Evolutionary conservation across 1,140 invertebrate genomes (phyloP).

Genomic region (Gryllus bimaculatus): DNA sequence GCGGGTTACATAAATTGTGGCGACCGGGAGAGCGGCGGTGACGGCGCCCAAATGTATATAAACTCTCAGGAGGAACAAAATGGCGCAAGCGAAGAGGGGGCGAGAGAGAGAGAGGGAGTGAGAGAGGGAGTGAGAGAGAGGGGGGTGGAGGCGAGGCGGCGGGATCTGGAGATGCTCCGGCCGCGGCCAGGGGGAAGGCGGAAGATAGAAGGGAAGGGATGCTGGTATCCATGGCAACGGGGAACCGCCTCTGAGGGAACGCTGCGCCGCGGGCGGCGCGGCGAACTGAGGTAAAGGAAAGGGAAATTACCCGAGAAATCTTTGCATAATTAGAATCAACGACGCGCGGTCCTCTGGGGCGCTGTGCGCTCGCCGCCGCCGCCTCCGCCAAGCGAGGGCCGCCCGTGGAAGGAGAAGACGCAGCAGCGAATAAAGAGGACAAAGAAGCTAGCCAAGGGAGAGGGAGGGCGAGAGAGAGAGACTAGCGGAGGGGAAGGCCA

Average conservation of each 20-base stretch:
- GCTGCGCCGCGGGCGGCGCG: no score
- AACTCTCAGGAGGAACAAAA: neutral
- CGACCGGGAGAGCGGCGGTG: neutral
- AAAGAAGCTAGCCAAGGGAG: neutral
- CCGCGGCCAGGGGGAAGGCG: neutral
- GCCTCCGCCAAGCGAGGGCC: no score
- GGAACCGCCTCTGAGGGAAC: neutral
- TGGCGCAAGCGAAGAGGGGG: neutral
- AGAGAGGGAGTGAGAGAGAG: neutral
- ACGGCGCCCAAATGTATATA: slow-evolving; percentile 1
- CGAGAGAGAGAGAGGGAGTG: neutral
- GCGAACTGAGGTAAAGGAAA: neutral
- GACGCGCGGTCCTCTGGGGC: neutral
- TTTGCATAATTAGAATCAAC: slow-evolving; percentile 5
- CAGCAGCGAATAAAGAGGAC: neutral
- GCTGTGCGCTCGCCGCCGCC: no score
- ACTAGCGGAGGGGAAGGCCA: neutral
- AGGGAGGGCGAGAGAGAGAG: neutral
- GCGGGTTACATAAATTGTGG: neutral
- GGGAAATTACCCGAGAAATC: neutral
- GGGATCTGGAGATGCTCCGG: neutral
- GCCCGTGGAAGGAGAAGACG: neutral
- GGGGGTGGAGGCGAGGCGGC: no score
- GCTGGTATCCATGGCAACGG: neutral
- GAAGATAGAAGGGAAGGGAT: neutral